A percentile compares a stretch with the other conserved stretches of the same genome.
These are phyloP conservation scores for Galago senegalensis DNA, from an alignment of 2,797 vertebrate species.

Conservation along the genomic window DNA sequence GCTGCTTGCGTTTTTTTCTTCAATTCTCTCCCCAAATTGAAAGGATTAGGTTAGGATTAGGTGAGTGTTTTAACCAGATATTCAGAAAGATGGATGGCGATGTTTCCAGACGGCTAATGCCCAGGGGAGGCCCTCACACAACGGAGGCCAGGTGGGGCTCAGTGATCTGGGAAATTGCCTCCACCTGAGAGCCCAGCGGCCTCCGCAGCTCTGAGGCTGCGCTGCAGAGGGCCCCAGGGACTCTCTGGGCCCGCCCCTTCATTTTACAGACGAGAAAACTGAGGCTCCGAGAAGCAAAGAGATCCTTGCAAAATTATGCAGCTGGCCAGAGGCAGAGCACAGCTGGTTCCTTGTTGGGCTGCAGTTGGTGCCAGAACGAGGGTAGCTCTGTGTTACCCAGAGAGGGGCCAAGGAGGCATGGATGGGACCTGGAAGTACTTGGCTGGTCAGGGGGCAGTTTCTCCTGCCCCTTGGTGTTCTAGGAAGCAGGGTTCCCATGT, in stretches of 20 bases:
- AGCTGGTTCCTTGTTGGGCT: neutral
- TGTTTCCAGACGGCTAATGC: slow-evolving; percentile 84
- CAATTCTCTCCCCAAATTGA: slow-evolving; percentile 88
- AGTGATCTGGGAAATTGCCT: slow-evolving; percentile 85
- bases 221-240: slow-evolving; percentile 60
- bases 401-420: neutral
- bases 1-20: slow-evolving; percentile 70
- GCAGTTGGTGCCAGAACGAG: rapidly evolving
- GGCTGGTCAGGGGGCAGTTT: neutral
- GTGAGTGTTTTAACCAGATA: slow-evolving; percentile 88
- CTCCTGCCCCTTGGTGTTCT: neutral
- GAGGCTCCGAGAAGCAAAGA: slow-evolving; percentile 39
- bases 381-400: neutral
- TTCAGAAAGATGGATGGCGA: slow-evolving; percentile 87
- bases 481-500: neutral
- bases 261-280: slow-evolving; percentile 75
- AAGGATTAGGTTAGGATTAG: slow-evolving; percentile 89
- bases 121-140: slow-evolving; percentile 68
- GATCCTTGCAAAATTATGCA: neutral
- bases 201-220: slow-evolving; percentile 36
- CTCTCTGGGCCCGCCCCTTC: slow-evolving; percentile 27
- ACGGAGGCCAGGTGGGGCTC: slow-evolving; percentile 68
- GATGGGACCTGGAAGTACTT: neutral
- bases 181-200: slow-evolving; percentile 71
- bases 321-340: neutral